These are phyloP conservation scores for Cataglyphis altisquamis DNA, from an alignment of 2,888 invertebrate species.

Conservation along the genomic window DNA sequence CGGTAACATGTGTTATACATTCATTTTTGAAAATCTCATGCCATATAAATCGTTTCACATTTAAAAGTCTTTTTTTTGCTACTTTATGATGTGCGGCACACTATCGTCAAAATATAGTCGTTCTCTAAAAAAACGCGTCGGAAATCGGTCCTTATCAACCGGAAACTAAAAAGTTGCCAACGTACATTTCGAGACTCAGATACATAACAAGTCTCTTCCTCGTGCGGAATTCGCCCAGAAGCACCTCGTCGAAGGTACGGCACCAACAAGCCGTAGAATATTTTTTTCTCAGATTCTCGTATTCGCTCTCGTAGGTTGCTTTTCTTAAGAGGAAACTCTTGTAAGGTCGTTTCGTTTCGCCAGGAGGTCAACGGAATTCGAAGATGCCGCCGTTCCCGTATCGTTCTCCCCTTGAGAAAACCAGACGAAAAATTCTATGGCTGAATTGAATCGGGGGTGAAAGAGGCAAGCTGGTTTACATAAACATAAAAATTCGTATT, in stretches of 20 bases:
- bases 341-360: conserved; percentile 78
- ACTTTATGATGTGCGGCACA: conserved; percentile 70
- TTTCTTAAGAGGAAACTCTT: conserved; percentile 80
- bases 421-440: conserved; percentile 54
- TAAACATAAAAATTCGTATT: conserved; percentile 56
- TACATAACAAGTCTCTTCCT: conserved; percentile 5
- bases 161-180: conserved; percentile 17
- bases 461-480: conserved; percentile 50
- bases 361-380: conserved; percentile 67
- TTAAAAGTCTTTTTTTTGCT: conserved; percentile 50
- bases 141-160: conserved; percentile 41
- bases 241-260: conserved; percentile 22
- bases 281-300: conserved; percentile 60
- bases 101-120: conserved; percentile 57
- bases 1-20: conserved; percentile 72
- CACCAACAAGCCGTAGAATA: conserved; percentile 35
- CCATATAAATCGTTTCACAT: conserved; percentile 64
- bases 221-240: conserved; percentile 35
- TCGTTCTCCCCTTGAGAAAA: conserved; percentile 44
- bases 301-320: conserved; percentile 67
- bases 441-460: conserved; percentile 46
- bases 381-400: conserved; percentile 39
- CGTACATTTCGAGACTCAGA: background rate
- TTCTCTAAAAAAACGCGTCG: conserved; percentile 36
- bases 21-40: conserved; percentile 61